These are phyloP conservation scores for Antheraea assamensis DNA, from an alignment of 2,888 invertebrate species.

Conservation along the genomic window DNA sequence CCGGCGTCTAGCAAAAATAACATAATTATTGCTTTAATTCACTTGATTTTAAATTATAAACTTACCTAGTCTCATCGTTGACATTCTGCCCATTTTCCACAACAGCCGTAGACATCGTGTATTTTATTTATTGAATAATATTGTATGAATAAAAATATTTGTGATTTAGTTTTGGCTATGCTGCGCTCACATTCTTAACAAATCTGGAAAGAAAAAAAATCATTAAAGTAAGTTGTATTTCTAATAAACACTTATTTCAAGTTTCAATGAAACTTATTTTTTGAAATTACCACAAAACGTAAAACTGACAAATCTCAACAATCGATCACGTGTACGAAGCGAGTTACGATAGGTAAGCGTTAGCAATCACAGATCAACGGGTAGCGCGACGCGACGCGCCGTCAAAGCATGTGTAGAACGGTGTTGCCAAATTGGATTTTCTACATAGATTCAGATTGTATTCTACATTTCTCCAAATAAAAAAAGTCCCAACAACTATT, in stretches of 20 bases:
- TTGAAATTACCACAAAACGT: slow-evolving; percentile 23
- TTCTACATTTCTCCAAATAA: too few relatives aligned
- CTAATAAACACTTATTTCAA: background rate
- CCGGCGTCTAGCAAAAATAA: background rate
- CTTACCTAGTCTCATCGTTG: slow-evolving; percentile 67
- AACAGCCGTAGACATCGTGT: slow-evolving; percentile 63
- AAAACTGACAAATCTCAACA: slow-evolving; percentile 20
- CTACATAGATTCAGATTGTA: background rate
- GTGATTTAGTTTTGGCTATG: slow-evolving; percentile 28
- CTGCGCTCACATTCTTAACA: slow-evolving; percentile 53
- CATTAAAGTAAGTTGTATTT: background rate
- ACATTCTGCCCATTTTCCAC: slow-evolving; percentile 70
- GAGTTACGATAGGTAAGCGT: background rate
- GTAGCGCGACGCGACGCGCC: background rate
- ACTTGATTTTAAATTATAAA: slow-evolving; percentile 21
- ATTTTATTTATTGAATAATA: slow-evolving; percentile 26
- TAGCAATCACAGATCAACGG: background rate
- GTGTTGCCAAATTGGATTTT: background rate
- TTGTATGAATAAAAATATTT: slow-evolving; percentile 28
- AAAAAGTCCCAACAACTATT: too few relatives aligned
- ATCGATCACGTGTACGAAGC: slow-evolving; percentile 13
- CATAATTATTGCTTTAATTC: background rate
- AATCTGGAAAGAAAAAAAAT: slow-evolving; percentile 50
- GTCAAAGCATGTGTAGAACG: background rate
- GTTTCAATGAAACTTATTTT: background rate